phyloP scores from a whole-genome alignment of 2,113 vertebrate species.

The Gila orcuttii region DNA sequence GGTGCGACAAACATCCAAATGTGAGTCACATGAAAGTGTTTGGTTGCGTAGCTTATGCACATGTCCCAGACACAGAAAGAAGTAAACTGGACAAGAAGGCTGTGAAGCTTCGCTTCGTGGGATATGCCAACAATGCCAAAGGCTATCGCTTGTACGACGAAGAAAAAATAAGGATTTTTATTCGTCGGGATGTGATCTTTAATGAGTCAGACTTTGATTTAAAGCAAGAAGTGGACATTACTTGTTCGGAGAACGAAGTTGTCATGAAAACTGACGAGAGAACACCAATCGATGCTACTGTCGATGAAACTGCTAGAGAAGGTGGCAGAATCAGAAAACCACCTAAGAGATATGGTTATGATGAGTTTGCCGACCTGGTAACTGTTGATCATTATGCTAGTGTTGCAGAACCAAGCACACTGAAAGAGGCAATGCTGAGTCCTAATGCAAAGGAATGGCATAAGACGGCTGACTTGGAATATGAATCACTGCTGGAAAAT shows the following conservation, averaged over 20 bases:
- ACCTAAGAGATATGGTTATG: no score
- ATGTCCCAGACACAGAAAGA: conserved; percentile 24
- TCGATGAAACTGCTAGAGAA: neutral
- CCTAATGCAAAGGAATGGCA: conserved; percentile 45
- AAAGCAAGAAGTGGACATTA: neutral
- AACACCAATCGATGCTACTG: conserved; percentile 11
- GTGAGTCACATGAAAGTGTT: conserved; percentile 43
- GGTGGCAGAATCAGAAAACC: no score
- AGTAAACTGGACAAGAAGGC: conserved; percentile 46
- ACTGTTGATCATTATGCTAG: conserved; percentile 19
- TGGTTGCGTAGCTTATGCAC: conserved; percentile 35
- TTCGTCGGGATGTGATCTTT: neutral
- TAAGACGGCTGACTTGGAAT: no score
- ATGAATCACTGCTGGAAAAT: no score
- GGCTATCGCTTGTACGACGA: conserved; percentile 36
- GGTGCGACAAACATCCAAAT: conserved; percentile 26
- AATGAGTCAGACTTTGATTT: neutral
- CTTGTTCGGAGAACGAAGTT: neutral
- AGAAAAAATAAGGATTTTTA: conserved; percentile 44
- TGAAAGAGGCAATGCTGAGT: conserved; percentile 30
- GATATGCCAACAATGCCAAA: conserved; percentile 38
- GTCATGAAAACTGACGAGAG: neutral
- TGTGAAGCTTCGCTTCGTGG: conserved; percentile 33
- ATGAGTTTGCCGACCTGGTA: conserved; percentile 39
- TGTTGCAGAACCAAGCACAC: conserved; percentile 29